These are phyloP conservation scores for Cnemophilus loriae DNA, from an alignment of 2,113 vertebrate species.

Conservation along the genomic window DNA sequence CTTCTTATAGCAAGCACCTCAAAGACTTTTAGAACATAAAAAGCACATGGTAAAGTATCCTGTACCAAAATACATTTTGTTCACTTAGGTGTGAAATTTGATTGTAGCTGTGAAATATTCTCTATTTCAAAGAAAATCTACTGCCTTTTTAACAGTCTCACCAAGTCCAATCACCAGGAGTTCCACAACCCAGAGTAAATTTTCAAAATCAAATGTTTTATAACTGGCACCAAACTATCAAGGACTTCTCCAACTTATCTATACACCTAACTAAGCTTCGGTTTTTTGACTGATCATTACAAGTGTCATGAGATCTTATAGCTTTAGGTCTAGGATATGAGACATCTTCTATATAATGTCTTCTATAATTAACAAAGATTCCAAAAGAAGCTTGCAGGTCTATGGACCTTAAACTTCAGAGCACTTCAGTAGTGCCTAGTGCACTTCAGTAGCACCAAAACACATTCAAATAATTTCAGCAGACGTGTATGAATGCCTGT, in stretches of 20 bases:
- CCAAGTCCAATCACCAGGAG: background rate
- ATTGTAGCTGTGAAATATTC: constrained; percentile 14
- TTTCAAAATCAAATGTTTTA: background rate
- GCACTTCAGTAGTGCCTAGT: background rate
- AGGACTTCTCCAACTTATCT: background rate
- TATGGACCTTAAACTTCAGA: background rate
- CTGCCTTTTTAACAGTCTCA: background rate
- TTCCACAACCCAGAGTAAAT: background rate
- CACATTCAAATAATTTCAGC: background rate
- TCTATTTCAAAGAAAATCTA: constrained; percentile 15
- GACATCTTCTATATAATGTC: background rate
- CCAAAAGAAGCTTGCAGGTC: background rate
- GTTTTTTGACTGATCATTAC: background rate
- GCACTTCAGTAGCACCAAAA: background rate
- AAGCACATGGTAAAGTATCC: background rate
- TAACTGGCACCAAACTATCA: background rate
- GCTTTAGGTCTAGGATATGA: background rate
- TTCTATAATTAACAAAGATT: background rate
- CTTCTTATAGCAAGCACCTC: background rate
- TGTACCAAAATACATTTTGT: background rate
- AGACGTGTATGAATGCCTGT: background rate
- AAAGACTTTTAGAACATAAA: background rate
- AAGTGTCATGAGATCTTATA: background rate
- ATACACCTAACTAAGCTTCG: background rate
- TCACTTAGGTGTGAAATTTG: background rate